Conservation (phyloP, 2,888 invertebrate species). For the Caenorhabditis sp. region DNA sequence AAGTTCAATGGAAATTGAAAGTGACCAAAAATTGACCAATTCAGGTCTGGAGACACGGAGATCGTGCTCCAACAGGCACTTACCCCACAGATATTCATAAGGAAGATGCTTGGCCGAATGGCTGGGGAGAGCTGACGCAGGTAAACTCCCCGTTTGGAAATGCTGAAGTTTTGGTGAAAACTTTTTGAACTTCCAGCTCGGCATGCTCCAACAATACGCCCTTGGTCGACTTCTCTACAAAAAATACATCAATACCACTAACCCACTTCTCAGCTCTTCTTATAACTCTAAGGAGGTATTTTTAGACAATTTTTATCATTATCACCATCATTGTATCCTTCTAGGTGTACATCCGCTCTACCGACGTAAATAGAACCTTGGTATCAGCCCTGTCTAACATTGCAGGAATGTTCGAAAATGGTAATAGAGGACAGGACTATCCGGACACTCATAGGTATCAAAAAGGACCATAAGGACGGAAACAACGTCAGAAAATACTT, state of each 20-base stretch:
- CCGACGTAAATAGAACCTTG: conserved; percentile 83
- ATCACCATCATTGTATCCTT: conserved; percentile 7
- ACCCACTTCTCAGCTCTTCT: conserved; percentile 52
- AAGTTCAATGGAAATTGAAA: too few relatives aligned
- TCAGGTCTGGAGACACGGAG: conserved; percentile 91
- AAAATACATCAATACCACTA: conserved; percentile 70
- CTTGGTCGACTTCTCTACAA: conserved; percentile 71
- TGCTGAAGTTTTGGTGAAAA: too few relatives aligned
- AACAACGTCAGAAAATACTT: not conserved
- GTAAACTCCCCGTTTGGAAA: too few relatives aligned
- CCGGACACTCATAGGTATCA: conserved; percentile 61
- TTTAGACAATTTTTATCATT: too few relatives aligned
- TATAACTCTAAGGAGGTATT: conserved; percentile 73
- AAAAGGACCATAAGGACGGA: too few relatives aligned
- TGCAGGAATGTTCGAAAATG: conserved; percentile 88
- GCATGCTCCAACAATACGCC: conserved; percentile 78
- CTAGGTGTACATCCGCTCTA: conserved; percentile 83
- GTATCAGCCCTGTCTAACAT: conserved; percentile 92
- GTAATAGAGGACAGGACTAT: conserved; percentile 70
- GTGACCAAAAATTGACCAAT: not conserved
- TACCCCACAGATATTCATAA: conserved; percentile 92
- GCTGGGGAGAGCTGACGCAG: conserved; percentile 92
- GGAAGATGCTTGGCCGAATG: conserved; percentile 90
- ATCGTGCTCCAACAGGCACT: conserved; percentile 90
- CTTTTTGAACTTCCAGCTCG: conserved; percentile 74